Percentiles rank a stretch among this genome's conserved stretches.
Conservation (phyloP, 2,113 vertebrate genomes). For the Odontesthes bonariensis region DNA sequence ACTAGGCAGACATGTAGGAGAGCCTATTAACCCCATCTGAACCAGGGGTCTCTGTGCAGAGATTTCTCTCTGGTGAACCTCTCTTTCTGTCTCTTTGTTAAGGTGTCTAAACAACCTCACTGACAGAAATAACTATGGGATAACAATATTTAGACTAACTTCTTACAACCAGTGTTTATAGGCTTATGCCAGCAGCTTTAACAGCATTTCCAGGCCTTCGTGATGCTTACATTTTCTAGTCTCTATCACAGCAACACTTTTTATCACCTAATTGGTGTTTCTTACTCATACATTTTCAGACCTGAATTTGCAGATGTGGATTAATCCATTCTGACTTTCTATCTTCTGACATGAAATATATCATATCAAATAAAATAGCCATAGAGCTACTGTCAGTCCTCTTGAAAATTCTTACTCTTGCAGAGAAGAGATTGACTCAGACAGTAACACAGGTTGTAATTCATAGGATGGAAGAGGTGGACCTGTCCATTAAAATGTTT, state of each 20-base stretch:
- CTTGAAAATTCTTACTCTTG: neutral
- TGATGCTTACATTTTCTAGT: slow-evolving; percentile 51
- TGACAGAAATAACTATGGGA: slow-evolving; percentile 47
- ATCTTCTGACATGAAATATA: neutral
- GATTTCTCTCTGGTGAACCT: neutral
- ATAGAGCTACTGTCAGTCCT: neutral
- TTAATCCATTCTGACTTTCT: no score
- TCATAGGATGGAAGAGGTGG: slow-evolving; percentile 7
- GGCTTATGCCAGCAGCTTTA: slow-evolving; percentile 47
- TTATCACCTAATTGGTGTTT: slow-evolving; percentile 8
- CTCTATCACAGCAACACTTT: slow-evolving; percentile 50
- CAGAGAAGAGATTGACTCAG: neutral
- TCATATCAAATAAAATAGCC: neutral
- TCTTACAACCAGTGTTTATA: slow-evolving; percentile 47
- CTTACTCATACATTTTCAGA: slow-evolving; percentile 12
- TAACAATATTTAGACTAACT: slow-evolving; percentile 49
- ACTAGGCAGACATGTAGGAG: slow-evolving; percentile 47
- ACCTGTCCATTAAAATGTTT: neutral
- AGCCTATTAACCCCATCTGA: slow-evolving; percentile 64
- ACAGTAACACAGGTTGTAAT: slow-evolving; percentile 5
- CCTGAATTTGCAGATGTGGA: slow-evolving; percentile 7
- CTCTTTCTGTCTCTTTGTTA: slow-evolving; percentile 39
- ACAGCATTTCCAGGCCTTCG: slow-evolving; percentile 39
- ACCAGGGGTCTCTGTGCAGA: slow-evolving; percentile 9
- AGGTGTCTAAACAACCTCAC: slow-evolving; percentile 30